Base-by-base conservation (phyloP, 2,113 vertebrate genomes). In the Siphamia tubifer region DNA sequence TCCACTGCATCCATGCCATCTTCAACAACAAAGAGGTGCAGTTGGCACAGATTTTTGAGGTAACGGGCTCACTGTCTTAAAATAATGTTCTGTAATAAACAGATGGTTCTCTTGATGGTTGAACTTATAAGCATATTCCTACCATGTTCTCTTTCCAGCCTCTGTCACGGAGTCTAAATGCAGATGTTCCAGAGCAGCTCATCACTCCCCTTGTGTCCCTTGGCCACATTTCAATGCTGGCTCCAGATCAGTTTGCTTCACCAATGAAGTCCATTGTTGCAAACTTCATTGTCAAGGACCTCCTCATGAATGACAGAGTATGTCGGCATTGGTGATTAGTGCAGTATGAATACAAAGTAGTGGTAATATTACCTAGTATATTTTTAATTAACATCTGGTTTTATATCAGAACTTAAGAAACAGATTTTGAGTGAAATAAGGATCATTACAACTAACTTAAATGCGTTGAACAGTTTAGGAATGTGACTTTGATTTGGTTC, bases 251-350 rank as follows among this genome's bases (percentile, higher is more conserved):
- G 75, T 99, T 99, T 90, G 98, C 98, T 43, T 98, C 97, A 44
- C 98, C 98, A 48, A 99, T 99, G 98, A 99, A 99, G 92, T 97
- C 98, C 65, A 97, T 99, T n/a, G 98, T 99, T 74, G 98, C 97
- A 70, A 99, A 99, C 89, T 99, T 99, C 74, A 99, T 99, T 45
- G 98, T 99, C 51, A 99, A 99, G 89, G 98, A 99, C 91, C 89
- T 99, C 54, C 93, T 98, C 25, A 99, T 99, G 97, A 99, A 99
- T 66, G 97, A 99, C 89, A 90, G 97, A 93, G 98, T 99, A 91
- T 86, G 94, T 87, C n/a, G n/a, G n/a, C n/a, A n/a, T n/a, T n/a
- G n/a, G n/a, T n/a, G n/a, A n/a, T n/a, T n/a, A n/a, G n/a, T n/a
- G n/a, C n/a, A n/a, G n/a, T n/a, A n/a, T n/a, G n/a, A n/a, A n/a